A percentile compares a stretch with the other conserved stretches of the same genome.
Conservation (phyloP, 1,140 invertebrate species). For the Telenomus remus region DNA sequence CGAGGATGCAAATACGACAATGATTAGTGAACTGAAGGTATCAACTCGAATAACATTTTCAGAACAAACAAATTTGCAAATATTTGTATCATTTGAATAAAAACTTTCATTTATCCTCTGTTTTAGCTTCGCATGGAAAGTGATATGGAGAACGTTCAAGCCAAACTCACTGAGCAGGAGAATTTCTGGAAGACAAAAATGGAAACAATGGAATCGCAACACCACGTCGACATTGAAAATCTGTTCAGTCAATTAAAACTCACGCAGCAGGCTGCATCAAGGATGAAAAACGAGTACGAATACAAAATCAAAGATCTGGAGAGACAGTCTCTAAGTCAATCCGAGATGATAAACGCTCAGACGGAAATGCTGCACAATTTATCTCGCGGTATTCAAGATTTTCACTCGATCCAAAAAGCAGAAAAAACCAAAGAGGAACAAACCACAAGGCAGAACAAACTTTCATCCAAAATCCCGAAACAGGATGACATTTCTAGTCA, state of each 20-base stretch:
- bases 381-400: slow-evolving; percentile 55
- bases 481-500: slow-evolving; percentile 14
- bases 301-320: slow-evolving; percentile 68
- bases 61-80: too few species aligned
- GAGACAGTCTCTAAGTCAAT: slow-evolving; percentile 64
- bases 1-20: slow-evolving; percentile 64
- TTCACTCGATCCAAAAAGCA: slow-evolving; percentile 22
- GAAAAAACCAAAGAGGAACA: slow-evolving; percentile 8
- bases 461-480: neutral
- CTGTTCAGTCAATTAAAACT: slow-evolving; percentile 67
- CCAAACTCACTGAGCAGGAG: slow-evolving; percentile 70
- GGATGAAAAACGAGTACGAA: slow-evolving; percentile 67
- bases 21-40: slow-evolving; percentile 69
- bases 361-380: slow-evolving; percentile 68
- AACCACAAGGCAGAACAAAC: slow-evolving; percentile 21
- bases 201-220: slow-evolving; percentile 68
- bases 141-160: slow-evolving; percentile 68
- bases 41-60: too few species aligned
- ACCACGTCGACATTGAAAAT: slow-evolving; percentile 68
- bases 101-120: too few species aligned
- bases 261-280: slow-evolving; percentile 63
- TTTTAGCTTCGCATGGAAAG: slow-evolving; percentile 49
- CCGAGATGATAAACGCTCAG: slow-evolving; percentile 63
- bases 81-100: too few species aligned
- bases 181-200: slow-evolving; percentile 71